Percentiles rank a stretch among this genome's conserved stretches.
phyloP scores from a whole-genome alignment of 2,797 vertebrate species.

The Orestias chungarensis region DNA sequence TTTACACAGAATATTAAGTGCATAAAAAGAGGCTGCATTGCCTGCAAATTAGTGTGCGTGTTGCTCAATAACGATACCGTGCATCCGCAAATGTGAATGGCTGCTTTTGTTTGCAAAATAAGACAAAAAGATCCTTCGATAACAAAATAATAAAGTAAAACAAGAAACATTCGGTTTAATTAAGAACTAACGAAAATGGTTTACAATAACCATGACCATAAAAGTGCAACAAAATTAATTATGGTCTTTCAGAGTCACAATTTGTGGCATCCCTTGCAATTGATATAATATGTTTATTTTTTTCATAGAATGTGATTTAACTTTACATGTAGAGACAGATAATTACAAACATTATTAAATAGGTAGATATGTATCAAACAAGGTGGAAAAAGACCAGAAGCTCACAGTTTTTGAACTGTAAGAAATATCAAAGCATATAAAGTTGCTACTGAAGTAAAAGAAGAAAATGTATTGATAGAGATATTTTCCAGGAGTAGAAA shows the following conservation, averaged over 20 bases:
- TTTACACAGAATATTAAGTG: constrained; percentile 40
- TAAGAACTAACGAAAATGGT: too few relatives aligned
- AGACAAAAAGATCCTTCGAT: neutral
- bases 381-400: neutral
- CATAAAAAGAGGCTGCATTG: constrained; percentile 21
- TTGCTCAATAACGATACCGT: constrained; percentile 24
- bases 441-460: neutral
- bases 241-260: too few relatives aligned
- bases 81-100: constrained; percentile 26
- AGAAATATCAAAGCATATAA: neutral
- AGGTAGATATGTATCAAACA: too few relatives aligned
- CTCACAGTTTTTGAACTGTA: neutral
- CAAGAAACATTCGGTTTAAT: too few relatives aligned
- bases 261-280: too few relatives aligned
- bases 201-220: too few relatives aligned
- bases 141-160: neutral
- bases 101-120: constrained; percentile 9
- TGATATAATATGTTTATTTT: too few relatives aligned
- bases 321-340: too few relatives aligned
- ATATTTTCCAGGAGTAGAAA: neutral
- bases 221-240: too few relatives aligned
- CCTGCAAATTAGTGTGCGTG: too few relatives aligned
- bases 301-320: too few relatives aligned
- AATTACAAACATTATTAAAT: too few relatives aligned
- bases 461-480: neutral